Conservation (phyloP, 2,888 invertebrate genomes). For the Troilus luridus region DNA sequence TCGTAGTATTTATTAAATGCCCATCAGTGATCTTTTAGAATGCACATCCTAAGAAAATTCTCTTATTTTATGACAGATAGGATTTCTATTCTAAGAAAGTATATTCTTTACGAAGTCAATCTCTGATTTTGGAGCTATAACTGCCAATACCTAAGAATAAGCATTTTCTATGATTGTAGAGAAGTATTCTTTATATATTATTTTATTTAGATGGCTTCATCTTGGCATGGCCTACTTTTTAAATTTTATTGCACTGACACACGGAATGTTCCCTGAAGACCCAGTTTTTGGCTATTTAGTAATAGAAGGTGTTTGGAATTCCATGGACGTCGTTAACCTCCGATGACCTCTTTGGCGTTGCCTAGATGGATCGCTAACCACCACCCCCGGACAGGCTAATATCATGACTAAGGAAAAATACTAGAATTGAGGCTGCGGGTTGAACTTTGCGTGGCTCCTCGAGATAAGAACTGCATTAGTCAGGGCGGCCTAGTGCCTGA, state of each 20-base stretch:
- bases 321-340: neutral
- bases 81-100: neutral
- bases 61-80: too few relatives aligned
- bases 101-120: too few relatives aligned
- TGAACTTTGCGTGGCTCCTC: conserved; percentile 31
- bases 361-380: neutral
- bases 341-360: neutral
- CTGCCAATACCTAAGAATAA: neutral
- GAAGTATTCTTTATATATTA: neutral
- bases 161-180: neutral
- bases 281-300: neutral
- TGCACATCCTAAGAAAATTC: too few relatives aligned
- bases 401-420: conserved; percentile 33
- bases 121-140: too few relatives aligned
- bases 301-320: neutral
- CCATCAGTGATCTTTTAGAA: too few relatives aligned
- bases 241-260: neutral
- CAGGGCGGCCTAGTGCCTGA: conserved; percentile 20
- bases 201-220: neutral
- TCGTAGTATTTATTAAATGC: too few relatives aligned
- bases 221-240: neutral
- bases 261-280: neutral
- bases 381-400: neutral
- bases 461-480: conserved; percentile 37
- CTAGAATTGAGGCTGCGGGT: neutral